Conservation (phyloP, 2,113 vertebrate genomes). For the Triplophysa rosa region DNA sequence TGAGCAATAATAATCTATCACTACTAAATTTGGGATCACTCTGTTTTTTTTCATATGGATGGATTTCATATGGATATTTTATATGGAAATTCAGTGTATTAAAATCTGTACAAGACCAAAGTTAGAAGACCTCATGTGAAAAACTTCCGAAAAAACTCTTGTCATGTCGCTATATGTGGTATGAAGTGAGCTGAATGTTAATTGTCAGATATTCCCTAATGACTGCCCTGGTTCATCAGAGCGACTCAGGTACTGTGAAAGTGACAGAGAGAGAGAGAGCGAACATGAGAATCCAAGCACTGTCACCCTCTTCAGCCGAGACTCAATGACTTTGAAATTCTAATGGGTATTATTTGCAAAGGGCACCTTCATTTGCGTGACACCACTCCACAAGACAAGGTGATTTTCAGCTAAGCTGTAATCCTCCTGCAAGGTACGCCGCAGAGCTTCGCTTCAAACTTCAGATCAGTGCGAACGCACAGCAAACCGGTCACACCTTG, state of each 20-base stretch:
- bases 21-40: not conserved
- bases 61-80: too few species aligned
- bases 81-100: not conserved
- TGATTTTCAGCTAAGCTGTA: conserved; percentile 51
- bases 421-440: conserved; percentile 29
- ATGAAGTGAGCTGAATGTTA: conserved; percentile 51
- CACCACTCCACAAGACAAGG: conserved; percentile 45
- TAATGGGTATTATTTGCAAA: conserved; percentile 63
- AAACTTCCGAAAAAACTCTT: not conserved
- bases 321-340: conserved; percentile 54
- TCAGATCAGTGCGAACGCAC: conserved; percentile 38
- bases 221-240: conserved; percentile 45
- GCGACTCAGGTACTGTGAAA: conserved; percentile 37
- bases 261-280: conserved; percentile 1
- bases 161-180: not conserved
- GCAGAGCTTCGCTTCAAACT: conserved; percentile 20
- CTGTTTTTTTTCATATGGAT: too few species aligned
- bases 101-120: not conserved
- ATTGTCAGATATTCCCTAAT: conserved; percentile 52
- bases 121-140: not conserved
- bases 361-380: conserved; percentile 63
- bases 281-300: conserved; percentile 17
- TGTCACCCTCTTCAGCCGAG: conserved; percentile 37
- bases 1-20: not conserved
- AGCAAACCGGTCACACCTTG: conserved; percentile 53